Evolutionary conservation across 2,797 vertebrate species (phyloP).

Genomic region (Oreonectes daqikongensis): DNA sequence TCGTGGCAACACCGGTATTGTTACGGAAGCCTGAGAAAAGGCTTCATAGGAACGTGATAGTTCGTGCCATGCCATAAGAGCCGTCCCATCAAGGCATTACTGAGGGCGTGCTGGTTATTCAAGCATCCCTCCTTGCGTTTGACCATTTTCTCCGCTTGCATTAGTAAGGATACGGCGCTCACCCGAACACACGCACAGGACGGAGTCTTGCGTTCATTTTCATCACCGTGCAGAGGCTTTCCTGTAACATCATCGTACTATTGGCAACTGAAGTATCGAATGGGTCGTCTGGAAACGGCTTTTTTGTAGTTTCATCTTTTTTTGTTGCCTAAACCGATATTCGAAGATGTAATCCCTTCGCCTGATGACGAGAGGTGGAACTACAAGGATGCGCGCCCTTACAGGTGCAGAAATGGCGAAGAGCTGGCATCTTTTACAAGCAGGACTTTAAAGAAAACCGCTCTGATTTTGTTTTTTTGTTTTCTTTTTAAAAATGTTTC

Average conservation of each 20-base stretch:
- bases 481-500: constrained; percentile 41
- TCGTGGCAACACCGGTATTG: constrained; percentile 89
- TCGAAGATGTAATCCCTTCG: constrained; percentile 44
- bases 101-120: constrained; percentile 53
- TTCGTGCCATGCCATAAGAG: constrained; percentile 77
- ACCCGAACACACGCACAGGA: constrained; percentile 70
- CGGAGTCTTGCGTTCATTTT: constrained; percentile 60
- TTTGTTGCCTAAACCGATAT: constrained; percentile 40
- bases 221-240: constrained; percentile 13
- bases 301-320: constrained; percentile 46
- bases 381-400: constrained; percentile 61
- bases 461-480: constrained; percentile 4
- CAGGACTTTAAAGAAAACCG: constrained; percentile 66
- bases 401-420: constrained; percentile 81
- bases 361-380: constrained; percentile 62
- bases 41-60: constrained; percentile 77
- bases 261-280: constrained; percentile 9
- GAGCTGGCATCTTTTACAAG: constrained; percentile 55
- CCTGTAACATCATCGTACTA: background rate
- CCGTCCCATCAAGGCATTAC: constrained; percentile 68
- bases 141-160: constrained; percentile 65
- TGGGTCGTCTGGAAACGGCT: constrained; percentile 21
- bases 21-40: constrained; percentile 85
- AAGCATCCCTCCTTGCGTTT: constrained; percentile 55
- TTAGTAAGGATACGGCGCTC: constrained; percentile 63